Percentiles rank a stretch among this genome's conserved stretches.
Conservation (phyloP, 1,140 invertebrate genomes). For the Nixonia krombeini region DNA sequence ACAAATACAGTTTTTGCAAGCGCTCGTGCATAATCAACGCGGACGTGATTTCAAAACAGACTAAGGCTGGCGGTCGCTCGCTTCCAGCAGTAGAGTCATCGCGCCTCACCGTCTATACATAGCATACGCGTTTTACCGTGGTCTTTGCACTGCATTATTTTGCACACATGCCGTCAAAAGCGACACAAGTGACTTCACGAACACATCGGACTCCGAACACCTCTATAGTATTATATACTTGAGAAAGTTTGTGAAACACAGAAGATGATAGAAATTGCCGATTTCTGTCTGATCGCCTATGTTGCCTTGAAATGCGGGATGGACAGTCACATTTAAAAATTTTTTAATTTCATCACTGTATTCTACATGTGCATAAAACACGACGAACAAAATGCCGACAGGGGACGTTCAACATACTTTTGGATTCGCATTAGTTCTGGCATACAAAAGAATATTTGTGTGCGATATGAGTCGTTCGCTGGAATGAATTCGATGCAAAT, state of each 20-base stretch:
- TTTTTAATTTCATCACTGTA: too few species aligned
- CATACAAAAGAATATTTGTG: too few species aligned
- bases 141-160: conserved; percentile 64
- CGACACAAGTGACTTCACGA: conserved; percentile 46
- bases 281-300: too few species aligned
- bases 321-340: too few species aligned
- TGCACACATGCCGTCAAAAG: conserved; percentile 50
- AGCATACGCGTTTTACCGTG: conserved; percentile 44
- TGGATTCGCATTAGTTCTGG: too few species aligned
- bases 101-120: conserved; percentile 37
- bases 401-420: too few species aligned
- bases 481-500: too few species aligned
- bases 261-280: too few species aligned
- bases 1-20: conserved; percentile 12
- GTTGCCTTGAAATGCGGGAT: background rate
- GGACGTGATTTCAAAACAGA: conserved; percentile 19
- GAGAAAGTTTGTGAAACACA: background rate
- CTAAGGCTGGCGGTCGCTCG: conserved; percentile 13
- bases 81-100: conserved; percentile 23
- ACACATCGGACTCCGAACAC: conserved; percentile 13
- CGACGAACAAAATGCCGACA: too few species aligned
- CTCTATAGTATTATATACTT: background rate
- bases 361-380: too few species aligned
- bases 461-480: too few species aligned
- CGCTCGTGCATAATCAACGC: conserved; percentile 7